These are phyloP conservation scores for Drosophila nebulosa DNA, from an alignment of 1,140 invertebrate species.

Conservation along the genomic window DNA sequence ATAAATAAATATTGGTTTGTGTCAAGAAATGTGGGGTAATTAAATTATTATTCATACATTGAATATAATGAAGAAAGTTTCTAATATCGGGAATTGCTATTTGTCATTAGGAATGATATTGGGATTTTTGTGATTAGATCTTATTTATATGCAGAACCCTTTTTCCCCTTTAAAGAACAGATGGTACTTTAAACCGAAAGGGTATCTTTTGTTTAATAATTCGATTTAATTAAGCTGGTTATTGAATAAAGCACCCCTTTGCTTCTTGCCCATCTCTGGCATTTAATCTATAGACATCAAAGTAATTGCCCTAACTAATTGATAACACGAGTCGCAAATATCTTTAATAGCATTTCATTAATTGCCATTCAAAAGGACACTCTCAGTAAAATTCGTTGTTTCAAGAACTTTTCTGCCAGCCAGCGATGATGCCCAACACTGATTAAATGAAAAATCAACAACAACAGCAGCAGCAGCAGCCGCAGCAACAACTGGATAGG, in stretches of 20 bases:
- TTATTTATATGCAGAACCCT: no score
- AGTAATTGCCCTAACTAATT: constrained; percentile 45
- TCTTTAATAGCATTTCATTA: constrained; percentile 7
- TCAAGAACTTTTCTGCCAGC: constrained; percentile 38
- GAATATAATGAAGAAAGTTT: no score
- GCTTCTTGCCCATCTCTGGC: not conserved
- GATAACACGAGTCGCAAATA: constrained; percentile 40
- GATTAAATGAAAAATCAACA: constrained; percentile 42
- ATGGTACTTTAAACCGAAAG: no score
- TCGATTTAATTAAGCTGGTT: not conserved
- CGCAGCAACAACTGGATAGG: not conserved
- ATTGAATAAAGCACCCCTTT: not conserved
- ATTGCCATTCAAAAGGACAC: not conserved
- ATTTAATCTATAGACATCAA: constrained; percentile 38
- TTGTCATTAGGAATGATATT: no score
- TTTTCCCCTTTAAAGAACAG: no score
- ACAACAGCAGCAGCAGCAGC: no score
- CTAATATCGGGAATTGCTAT: no score
- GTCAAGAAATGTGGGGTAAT: not conserved
- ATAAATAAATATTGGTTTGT: not conserved
- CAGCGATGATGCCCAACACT: not conserved
- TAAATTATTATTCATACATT: not conserved
- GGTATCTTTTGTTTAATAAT: not conserved
- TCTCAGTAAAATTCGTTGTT: not conserved
- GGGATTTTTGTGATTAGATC: no score